These are phyloP conservation scores for Daphoenositta chrysoptera DNA, from an alignment of 2,113 vertebrate species.

Conservation along the genomic window DNA sequence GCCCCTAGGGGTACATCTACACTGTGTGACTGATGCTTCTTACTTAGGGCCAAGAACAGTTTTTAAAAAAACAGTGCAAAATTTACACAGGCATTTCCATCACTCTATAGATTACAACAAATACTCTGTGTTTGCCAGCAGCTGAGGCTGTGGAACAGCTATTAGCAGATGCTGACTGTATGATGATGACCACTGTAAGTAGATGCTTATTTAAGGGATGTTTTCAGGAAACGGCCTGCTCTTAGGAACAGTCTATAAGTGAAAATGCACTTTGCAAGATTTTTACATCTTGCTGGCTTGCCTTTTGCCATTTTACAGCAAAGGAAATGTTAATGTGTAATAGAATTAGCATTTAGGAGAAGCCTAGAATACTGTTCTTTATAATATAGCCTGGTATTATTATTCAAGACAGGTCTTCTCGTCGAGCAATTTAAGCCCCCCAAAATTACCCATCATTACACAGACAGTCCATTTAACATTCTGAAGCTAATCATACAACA, in stretches of 20 bases:
- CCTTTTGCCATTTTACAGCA: constrained; percentile 56
- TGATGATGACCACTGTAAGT: constrained; percentile 34
- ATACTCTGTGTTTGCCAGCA: not conserved
- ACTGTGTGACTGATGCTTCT: not conserved
- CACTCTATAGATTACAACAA: not conserved
- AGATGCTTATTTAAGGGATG: constrained; percentile 48
- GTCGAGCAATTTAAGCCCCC: constrained; percentile 65
- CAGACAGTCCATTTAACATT: constrained; percentile 73
- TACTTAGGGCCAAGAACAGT: not conserved
- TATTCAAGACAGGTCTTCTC: constrained; percentile 69
- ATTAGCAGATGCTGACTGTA: constrained; percentile 33
- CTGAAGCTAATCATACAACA: constrained; percentile 73
- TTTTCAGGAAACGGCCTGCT: constrained; percentile 53
- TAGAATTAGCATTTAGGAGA: constrained; percentile 57
- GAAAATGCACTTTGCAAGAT: constrained; percentile 53
- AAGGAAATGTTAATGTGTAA: constrained; percentile 61
- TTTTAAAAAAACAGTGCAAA: not conserved
- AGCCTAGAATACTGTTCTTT: constrained; percentile 27
- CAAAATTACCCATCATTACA: constrained; percentile 65
- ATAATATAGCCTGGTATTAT: constrained; percentile 21
- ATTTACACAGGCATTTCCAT: not conserved
- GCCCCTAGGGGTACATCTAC: not conserved
- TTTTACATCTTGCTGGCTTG: constrained; percentile 58
- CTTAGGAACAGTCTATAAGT: constrained; percentile 24
- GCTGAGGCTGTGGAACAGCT: not conserved